phyloP scores from a whole-genome alignment of 2,113 vertebrate species.

The Antechinus stuartii region DNA sequence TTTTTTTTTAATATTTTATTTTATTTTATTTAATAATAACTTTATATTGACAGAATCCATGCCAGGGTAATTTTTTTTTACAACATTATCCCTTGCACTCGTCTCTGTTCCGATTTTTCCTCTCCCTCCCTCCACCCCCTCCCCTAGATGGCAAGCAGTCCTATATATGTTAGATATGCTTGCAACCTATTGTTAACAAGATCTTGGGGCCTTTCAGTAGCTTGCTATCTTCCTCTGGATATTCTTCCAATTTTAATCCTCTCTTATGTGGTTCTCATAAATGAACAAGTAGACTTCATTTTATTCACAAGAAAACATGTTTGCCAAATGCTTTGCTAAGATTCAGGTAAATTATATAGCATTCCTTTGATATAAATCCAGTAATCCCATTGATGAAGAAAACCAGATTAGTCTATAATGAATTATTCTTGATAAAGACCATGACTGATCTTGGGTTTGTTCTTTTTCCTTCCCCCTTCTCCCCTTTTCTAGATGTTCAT shows the following conservation, averaged over 20 bases:
- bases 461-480: not conserved
- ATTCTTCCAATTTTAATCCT: not conserved
- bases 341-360: not conserved
- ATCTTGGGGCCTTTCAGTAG: not conserved
- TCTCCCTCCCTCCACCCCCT: no score
- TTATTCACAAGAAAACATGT: not conserved
- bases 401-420: not conserved
- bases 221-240: not conserved
- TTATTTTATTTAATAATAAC: no score
- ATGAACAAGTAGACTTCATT: not conserved
- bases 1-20: no score
- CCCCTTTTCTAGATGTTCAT: not conserved
- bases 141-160: no score
- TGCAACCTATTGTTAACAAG: not conserved
- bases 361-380: not conserved
- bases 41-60: no score
- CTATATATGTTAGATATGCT: no score
- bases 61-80: no score
- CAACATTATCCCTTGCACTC: no score
- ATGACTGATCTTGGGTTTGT: not conserved
- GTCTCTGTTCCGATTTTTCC: no score
- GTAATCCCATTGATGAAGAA: not conserved
- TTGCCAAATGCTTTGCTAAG: not conserved
- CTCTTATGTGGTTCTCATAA: not conserved
- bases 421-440: not conserved